Evolutionary conservation across 1,140 invertebrate genomes (phyloP).

Genomic region (Drosophila melanica): DNA sequence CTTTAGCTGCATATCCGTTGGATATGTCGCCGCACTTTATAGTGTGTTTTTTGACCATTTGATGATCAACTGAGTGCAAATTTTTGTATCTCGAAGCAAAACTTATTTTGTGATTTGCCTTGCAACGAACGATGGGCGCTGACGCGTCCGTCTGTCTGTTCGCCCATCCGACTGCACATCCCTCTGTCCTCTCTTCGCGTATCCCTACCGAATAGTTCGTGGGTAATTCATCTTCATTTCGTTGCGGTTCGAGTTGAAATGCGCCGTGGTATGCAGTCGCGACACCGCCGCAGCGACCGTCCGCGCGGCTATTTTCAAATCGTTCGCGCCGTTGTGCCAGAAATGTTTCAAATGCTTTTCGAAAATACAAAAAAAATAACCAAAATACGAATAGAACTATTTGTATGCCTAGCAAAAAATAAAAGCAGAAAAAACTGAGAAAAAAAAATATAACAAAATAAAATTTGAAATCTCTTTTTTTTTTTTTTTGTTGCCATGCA

Average conservation of each 20-base stretch:
- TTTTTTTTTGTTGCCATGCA: slow-evolving; percentile 50
- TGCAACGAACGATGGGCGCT: slow-evolving; percentile 43
- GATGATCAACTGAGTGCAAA: slow-evolving; percentile 78
- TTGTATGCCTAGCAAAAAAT: slow-evolving; percentile 12
- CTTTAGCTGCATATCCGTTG: slow-evolving; percentile 46
- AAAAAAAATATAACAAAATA: slow-evolving; percentile 27
- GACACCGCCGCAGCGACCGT: slow-evolving; percentile 44
- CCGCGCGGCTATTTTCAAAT: slow-evolving; percentile 67
- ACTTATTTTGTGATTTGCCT: slow-evolving; percentile 79
- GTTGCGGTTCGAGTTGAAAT: slow-evolving; percentile 83
- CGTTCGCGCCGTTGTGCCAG: slow-evolving; percentile 72
- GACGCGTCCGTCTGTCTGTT: slow-evolving; percentile 4
- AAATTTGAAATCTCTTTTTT: slow-evolving; percentile 48
- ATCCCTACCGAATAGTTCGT: slow-evolving; percentile 64
- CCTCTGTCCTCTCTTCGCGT: slow-evolving; percentile 1
- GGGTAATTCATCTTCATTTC: slow-evolving; percentile 83
- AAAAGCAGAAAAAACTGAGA: slow-evolving; percentile 6
- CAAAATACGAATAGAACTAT: slow-evolving; percentile 39
- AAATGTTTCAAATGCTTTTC: slow-evolving; percentile 81
- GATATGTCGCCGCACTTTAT: slow-evolving; percentile 43
- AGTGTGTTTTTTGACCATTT: slow-evolving; percentile 55
- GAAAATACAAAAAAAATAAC: slow-evolving; percentile 47
- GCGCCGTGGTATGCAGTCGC: slow-evolving; percentile 75
- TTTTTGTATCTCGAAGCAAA: slow-evolving; percentile 62
- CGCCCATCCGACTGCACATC: too few species aligned